Evolutionary conservation across 1,140 invertebrate species (phyloP), one percentile per base, ranked within the genome.

Genomic region (Cotesia typhae): DNA sequence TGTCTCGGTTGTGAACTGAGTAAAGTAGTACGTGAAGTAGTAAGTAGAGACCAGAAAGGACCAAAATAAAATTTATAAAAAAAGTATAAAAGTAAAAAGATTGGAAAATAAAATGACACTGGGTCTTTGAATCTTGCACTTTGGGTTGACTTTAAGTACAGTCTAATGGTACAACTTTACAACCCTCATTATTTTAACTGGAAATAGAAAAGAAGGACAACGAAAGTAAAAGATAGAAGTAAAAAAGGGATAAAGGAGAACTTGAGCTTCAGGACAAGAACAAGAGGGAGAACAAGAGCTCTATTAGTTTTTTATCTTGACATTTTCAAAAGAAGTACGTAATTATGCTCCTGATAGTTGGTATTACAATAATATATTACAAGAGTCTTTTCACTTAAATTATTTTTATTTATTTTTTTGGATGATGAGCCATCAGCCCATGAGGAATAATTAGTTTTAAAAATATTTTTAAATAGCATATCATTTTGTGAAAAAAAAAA

Each of bases 311-410:
- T 55, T 55, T 55, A 9, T 36, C 28, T 47, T 28, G 28, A 17
- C 1, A 67, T 67, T 67, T 67, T 55, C 65, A 67, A 55, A 67
- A 51, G 35, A 51, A 53, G 65, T 55, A 67, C 51, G n/a, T 67
- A 67, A 67, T 55, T 35, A 67, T 67, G 37, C 17, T 53, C 20
- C n/a, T 67, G 20, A 67, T 53, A 67, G 65, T 35, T 37, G 51
- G 20, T 51, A 67, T 36, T 55, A 28, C 28, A 4, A 36, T 3
- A 67, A 47, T 47, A 20, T 20, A 37, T 63, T 63, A 10, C 14
- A 37, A 63, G 35, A 63, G 28, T 14, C 2, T 5, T 20, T 59
- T 28, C 20, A 20, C 28, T 28, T 14, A 14, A 14, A 14, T 14
- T 0, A 14, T 14, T 14, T 14, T 17, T 55, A 6, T 55, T 55